Evolutionary conservation across 2,113 vertebrate genomes (phyloP).

Genomic region (Gobius niger): DNA sequence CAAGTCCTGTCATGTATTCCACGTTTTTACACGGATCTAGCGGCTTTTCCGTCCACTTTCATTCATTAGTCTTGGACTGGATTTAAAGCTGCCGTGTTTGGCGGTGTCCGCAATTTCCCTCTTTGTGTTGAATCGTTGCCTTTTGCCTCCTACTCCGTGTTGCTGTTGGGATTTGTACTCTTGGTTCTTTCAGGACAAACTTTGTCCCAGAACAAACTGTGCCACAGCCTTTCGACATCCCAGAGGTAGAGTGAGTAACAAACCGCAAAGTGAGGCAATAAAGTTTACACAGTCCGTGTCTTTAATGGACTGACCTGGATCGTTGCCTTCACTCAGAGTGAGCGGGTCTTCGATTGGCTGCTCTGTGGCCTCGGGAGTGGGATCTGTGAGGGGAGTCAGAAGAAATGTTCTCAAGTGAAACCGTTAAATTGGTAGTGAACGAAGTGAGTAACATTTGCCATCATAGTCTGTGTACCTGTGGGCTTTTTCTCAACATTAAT

Average conservation of each 20-base stretch:
- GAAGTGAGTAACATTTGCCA: neutral
- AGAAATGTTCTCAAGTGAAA: rapidly evolving
- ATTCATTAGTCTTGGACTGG: neutral
- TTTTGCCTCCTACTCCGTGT: slow-evolving; percentile 40
- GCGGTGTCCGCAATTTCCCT: slow-evolving; percentile 31
- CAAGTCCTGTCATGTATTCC: slow-evolving; percentile 6
- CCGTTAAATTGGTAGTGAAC: slow-evolving; percentile 20
- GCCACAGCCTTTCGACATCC: slow-evolving; percentile 4
- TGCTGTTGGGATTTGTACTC: slow-evolving; percentile 34
- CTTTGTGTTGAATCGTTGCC: slow-evolving; percentile 15
- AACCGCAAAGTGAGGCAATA: neutral
- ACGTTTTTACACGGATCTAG: slow-evolving; percentile 10
- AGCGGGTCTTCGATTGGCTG: neutral
- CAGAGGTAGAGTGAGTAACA: neutral
- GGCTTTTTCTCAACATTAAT: slow-evolving; percentile 61
- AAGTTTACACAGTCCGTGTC: neutral
- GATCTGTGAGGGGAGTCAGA: slow-evolving; percentile 35
- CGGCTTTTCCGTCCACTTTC: slow-evolving; percentile 5
- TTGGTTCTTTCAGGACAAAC: slow-evolving; percentile 36
- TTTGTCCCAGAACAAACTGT: slow-evolving; percentile 14
- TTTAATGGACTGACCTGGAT: slow-evolving; percentile 38
- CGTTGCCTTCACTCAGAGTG: slow-evolving; percentile 13
- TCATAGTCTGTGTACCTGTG: slow-evolving; percentile 53
- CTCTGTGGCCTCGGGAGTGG: slow-evolving; percentile 16
- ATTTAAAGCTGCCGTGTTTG: slow-evolving; percentile 9